Conservation (phyloP, 2,888 invertebrate genomes). For the Orthosia gracilis region DNA sequence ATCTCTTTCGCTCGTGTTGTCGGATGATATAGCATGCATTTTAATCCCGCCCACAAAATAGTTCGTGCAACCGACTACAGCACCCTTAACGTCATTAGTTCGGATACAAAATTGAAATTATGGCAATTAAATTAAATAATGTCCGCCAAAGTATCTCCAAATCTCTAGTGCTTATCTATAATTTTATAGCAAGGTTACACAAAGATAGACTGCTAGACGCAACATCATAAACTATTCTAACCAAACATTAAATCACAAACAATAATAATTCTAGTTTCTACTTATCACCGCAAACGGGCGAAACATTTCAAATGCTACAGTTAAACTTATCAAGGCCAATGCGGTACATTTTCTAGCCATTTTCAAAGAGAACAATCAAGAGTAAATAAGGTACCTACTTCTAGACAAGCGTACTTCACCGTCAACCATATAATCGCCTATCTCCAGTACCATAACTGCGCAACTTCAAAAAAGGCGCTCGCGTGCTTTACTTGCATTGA, state of each 20-base stretch:
- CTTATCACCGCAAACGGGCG: constrained; percentile 18
- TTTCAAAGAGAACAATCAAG: constrained; percentile 23
- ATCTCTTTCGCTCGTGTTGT: too few species aligned
- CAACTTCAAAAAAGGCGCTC: too few species aligned
- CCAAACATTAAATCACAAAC: constrained; percentile 21
- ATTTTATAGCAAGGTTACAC: background rate
- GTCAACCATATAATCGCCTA: too few species aligned
- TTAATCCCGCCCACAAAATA: too few species aligned
- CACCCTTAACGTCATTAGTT: too few species aligned
- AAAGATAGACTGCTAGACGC: background rate
- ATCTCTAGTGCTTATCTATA: background rate
- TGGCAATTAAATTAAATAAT: background rate
- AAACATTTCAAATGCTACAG: constrained; percentile 9
- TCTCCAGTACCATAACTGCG: too few species aligned
- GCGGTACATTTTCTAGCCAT: constrained; percentile 43
- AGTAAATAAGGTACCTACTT: too few species aligned
- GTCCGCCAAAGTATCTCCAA: background rate
- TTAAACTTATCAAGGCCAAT: constrained; percentile 52
- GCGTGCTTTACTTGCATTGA: too few species aligned
- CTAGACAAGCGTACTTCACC: too few species aligned
- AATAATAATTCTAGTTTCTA: constrained; percentile 8
- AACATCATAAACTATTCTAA: constrained; percentile 5
- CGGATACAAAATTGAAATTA: too few species aligned
- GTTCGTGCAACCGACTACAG: too few species aligned
- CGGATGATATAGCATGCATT: too few species aligned